Evolutionary conservation across 2,113 vertebrate genomes (phyloP), one percentile per base, ranked within the genome.

Genomic region (Forbesichthys papilliferus): DNA sequence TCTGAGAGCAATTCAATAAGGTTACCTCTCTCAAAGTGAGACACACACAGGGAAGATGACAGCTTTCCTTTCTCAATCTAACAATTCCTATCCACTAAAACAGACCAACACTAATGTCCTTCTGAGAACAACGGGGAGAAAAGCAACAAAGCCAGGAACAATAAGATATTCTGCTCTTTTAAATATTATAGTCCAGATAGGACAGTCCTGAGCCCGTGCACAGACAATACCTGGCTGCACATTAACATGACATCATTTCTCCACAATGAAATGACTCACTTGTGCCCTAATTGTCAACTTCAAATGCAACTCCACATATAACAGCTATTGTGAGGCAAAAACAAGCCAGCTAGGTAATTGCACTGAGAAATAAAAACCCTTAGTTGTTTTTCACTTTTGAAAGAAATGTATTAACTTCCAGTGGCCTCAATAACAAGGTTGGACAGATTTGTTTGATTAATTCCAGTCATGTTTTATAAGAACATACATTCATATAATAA

Each of bases 171-270:
- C 71, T 27, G 27, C 27, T 80, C 78, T 75, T 8, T 42, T 42
- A 42, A 42, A 42, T 42, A 42, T 75, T 63, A 48, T 67, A 70
- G 70, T 74, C 84, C 69, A 79, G 58, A 1, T 64, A 80, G 80
- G 58, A 58, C 56, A 64, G 51, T 63, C 16, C 56, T 59, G 33
- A 16, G 64, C 73, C 68, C 12, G 27, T 27, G 27, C 27, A 77
- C 66, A 62, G 68, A 84, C 75, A 83, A 71, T 74, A 84, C 74
- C 77, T 83, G 46, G 34, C 57, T 46, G 75, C 46, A 81, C 66
- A 67, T 70, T 77, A 77, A 77, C 67, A 79, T 90, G 83, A 91
- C 82, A 82, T 86, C 76, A 90, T 74, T 74, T 59, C 82, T 80
- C 55, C 64, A 80, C 74, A 76, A 86, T 77, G 71, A 79, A 75